Evolutionary conservation across 2,113 vertebrate species (phyloP).

Genomic region (Alligator sinensis): DNA sequence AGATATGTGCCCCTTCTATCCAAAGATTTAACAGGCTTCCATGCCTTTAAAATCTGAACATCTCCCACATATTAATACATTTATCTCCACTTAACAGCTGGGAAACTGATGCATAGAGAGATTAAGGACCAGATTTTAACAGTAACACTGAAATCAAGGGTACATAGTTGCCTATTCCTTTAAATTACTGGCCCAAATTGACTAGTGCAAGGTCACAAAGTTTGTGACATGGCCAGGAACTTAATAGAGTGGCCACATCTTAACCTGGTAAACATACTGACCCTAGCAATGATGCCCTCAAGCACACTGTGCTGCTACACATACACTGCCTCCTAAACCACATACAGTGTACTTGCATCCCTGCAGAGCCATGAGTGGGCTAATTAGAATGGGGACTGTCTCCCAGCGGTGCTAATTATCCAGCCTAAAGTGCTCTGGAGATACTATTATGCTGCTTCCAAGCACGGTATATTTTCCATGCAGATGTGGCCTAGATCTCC

Average conservation of each 20-base stretch:
- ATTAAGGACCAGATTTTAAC: not conserved
- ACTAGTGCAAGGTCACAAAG: not conserved
- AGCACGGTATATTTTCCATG: too few species aligned
- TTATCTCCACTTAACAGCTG: not conserved
- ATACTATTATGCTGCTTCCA: too few species aligned
- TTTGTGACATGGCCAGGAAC: not conserved
- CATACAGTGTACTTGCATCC: too few species aligned
- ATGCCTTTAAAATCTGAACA: not conserved
- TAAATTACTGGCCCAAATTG: not conserved
- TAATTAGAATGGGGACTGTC: too few species aligned
- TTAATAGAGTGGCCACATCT: not conserved
- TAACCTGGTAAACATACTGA: too few species aligned
- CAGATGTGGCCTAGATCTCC: not conserved
- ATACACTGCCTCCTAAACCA: too few species aligned
- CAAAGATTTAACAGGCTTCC: not conserved
- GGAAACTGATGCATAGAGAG: not conserved
- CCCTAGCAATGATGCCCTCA: too few species aligned
- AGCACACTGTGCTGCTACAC: too few species aligned
- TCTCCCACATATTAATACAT: not conserved
- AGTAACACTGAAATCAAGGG: not conserved
- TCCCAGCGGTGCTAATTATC: too few species aligned
- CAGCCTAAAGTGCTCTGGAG: too few species aligned
- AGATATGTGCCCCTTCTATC: not conserved
- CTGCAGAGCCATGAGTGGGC: too few species aligned
- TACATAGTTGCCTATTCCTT: not conserved